These are phyloP conservation scores for Frieseomelitta varia DNA, from an alignment of 1,140 invertebrate species.

Conservation along the genomic window DNA sequence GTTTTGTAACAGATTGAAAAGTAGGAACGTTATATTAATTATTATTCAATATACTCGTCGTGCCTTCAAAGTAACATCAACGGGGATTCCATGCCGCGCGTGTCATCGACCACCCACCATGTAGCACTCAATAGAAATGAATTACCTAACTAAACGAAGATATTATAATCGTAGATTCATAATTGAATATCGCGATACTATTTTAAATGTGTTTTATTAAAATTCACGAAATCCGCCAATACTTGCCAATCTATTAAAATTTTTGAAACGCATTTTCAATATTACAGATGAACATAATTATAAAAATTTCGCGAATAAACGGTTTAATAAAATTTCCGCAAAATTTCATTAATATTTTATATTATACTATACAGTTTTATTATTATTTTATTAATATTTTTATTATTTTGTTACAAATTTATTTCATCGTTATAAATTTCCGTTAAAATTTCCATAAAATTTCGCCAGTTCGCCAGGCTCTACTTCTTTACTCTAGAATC, in stretches of 20 bases:
- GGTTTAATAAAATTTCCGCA: no score
- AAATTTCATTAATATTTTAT: no score
- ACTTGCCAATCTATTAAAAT: no score
- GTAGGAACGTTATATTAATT: neutral
- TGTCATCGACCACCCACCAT: neutral
- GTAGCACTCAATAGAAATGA: neutral
- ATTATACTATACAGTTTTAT: no score
- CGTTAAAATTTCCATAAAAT: neutral
- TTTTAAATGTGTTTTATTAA: neutral
- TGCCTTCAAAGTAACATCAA: neutral
- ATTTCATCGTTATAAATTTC: no score
- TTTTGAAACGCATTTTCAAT: no score
- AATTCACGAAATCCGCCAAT: no score
- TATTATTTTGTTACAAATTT: no score
- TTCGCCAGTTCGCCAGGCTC: constrained; percentile 5
- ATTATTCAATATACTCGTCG: neutral
- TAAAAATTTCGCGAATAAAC: no score
- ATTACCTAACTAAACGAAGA: no score
- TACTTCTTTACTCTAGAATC: neutral
- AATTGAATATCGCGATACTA: neutral
- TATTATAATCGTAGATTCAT: neutral
- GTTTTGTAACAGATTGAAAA: neutral
- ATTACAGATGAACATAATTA: no score
- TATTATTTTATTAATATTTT: no score
- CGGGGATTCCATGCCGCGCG: neutral